Conservation (phyloP, 2,113 vertebrate species). For the Bambusicola thoracicus region DNA sequence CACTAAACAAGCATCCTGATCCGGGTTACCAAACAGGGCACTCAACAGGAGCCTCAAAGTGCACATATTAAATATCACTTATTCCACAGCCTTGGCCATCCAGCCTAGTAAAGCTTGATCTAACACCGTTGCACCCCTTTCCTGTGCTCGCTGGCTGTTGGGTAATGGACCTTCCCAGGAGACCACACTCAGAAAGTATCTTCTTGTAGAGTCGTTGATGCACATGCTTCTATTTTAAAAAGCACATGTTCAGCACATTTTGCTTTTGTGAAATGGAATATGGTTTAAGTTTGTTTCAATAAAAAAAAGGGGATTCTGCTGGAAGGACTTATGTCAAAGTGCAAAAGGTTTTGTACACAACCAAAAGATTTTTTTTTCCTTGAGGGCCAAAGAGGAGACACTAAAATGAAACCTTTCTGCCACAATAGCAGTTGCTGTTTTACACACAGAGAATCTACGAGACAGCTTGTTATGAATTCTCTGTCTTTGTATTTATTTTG, state of each 20-base stretch:
- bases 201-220: slow-evolving; percentile 71
- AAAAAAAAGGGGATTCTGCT: slow-evolving; percentile 64
- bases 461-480: slow-evolving; percentile 58
- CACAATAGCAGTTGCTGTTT: slow-evolving; percentile 52
- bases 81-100: slow-evolving; percentile 71
- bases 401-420: slow-evolving; percentile 51
- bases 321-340: slow-evolving; percentile 81
- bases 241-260: slow-evolving; percentile 85
- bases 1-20: slow-evolving; percentile 86
- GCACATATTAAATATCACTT: slow-evolving; percentile 82
- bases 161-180: slow-evolving; percentile 80
- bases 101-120: slow-evolving; percentile 72
- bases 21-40: slow-evolving; percentile 79
- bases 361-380: slow-evolving; percentile 13
- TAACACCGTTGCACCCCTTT: slow-evolving; percentile 74
- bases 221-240: slow-evolving; percentile 79
- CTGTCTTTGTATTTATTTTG: slow-evolving; percentile 70
- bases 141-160: slow-evolving; percentile 75
- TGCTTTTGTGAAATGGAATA: slow-evolving; percentile 82
- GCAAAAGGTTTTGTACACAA: slow-evolving; percentile 81
- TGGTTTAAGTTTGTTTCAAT: slow-evolving; percentile 80
- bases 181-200: slow-evolving; percentile 73
- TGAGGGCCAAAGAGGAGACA: slow-evolving; percentile 48
- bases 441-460: background rate
- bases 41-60: slow-evolving; percentile 79